phyloP scores from a whole-genome alignment of 64 coral and sea anemone genomes.

The Platygyra sinensis region DNA sequence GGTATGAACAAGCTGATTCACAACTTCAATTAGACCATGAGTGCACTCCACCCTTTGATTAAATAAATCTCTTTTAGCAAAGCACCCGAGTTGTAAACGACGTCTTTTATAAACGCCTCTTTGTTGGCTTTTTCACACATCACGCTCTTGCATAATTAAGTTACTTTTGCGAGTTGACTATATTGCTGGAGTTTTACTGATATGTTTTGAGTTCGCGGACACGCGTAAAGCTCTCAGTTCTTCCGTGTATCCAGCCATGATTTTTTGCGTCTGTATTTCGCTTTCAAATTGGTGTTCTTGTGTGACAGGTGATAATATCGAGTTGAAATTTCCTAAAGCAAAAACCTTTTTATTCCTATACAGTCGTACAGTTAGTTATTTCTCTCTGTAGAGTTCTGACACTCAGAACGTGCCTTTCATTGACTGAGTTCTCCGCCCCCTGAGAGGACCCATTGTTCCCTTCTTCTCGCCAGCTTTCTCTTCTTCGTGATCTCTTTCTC shows the following conservation, averaged over 20 bases:
- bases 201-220: neutral
- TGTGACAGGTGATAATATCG: neutral
- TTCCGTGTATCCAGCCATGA: too few species aligned
- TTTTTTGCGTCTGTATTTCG: neutral
- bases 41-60: neutral
- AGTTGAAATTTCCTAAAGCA: too few species aligned
- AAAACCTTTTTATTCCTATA: neutral
- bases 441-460: neutral
- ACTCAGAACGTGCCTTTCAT: neutral
- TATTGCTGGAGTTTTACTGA: neutral
- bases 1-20: neutral
- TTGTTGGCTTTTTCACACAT: constrained; percentile 4
- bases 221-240: neutral
- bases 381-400: neutral
- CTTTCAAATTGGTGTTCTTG: neutral
- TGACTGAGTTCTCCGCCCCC: constrained; percentile 26
- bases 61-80: constrained; percentile 5
- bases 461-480: neutral
- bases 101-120: neutral
- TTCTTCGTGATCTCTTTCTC: neutral
- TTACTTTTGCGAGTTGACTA: neutral
- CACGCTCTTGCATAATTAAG: neutral
- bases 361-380: neutral
- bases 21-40: constrained; percentile 21
- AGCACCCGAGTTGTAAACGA: neutral